These are phyloP conservation scores for Athripsodes cinereus DNA, from an alignment of 2,888 invertebrate genomes.

Conservation along the genomic window DNA sequence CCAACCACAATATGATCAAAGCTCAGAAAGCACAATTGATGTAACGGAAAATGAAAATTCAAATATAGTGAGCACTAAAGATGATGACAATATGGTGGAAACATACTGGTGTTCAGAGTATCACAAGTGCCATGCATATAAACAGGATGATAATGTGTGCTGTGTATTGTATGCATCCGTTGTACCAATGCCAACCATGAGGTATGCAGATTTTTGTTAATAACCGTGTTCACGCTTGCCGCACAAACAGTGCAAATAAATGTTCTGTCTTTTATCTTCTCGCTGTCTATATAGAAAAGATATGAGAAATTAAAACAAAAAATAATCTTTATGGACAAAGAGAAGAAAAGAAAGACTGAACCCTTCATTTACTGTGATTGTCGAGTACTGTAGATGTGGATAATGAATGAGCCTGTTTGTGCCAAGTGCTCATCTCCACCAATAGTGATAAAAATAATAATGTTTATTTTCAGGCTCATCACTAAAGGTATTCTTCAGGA, in stretches of 20 bases:
- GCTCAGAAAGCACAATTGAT: constrained; percentile 11
- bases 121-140: constrained; percentile 76
- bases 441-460: too few relatives aligned
- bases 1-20: constrained; percentile 12
- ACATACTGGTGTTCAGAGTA: constrained; percentile 83
- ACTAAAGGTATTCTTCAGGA: constrained; percentile 27
- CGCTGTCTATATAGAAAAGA: too few relatives aligned
- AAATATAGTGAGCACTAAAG: constrained; percentile 28
- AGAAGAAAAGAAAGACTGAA: too few relatives aligned
- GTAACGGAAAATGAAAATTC: constrained; percentile 18
- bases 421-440: too few relatives aligned
- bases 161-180: constrained; percentile 68
- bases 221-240: background rate
- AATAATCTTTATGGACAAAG: too few relatives aligned
- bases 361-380: too few relatives aligned
- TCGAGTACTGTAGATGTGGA: too few relatives aligned
- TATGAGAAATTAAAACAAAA: too few relatives aligned
- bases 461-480: constrained; percentile 22
- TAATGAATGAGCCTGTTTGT: too few relatives aligned
- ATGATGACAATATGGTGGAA: constrained; percentile 47
- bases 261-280: constrained; percentile 1
- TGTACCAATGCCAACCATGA: constrained; percentile 71
- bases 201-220: constrained; percentile 43
- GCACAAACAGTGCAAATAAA: background rate
- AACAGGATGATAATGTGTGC: constrained; percentile 59